Base-by-base conservation (phyloP, 1,140 invertebrate genomes). In the Anadara kagoshimensis region DNA sequence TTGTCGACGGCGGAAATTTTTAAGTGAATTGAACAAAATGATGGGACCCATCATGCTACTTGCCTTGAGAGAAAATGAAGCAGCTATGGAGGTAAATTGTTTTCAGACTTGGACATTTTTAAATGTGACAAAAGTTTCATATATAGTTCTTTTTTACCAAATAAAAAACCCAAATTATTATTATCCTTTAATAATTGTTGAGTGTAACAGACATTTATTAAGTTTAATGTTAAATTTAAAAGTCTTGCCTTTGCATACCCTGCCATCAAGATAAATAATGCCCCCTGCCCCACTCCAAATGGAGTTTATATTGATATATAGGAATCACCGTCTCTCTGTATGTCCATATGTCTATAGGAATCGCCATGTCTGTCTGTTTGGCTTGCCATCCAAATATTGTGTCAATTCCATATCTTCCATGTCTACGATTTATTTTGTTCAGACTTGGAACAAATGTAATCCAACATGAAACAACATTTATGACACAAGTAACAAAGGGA, bases 1-100 rank as follows among this genome's bases (percentile, higher is more conserved):
- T 83, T 94, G 93, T 82, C 93, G 93, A 75, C 90, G 94, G 73
- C 96, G 96, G 89, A 92, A 92, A 73, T 95, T 96, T 82, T 91
- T 96, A 22, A 89, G 91, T 62, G 91, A 92, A 61, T 88, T 95
- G 83, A 92, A 92, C 71, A 94, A 94, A 78, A 91, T 93, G 88
- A 86, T 94, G 77, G 90, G 92, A 5, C 93, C 94, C 69, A 94
- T 94, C 75, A 92, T 95, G 83, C 86, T 96, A 54, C 89, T 95
- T 59, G 94, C 94, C 1, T 90, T 96, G 16, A 90, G 94, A 73
- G 94, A 93, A 79, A 94, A 94, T 84, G 82, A 85, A 47, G 86
- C 89, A 29, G 87, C 89, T 10, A 90, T 90, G 83, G 89, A 90
- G 81, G 89, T 89, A 69, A 66, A 16, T 61, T 22, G 12, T 24